A percentile compares a stretch with the other conserved stretches of the same genome.
These are phyloP conservation scores for Altica lythri DNA, from an alignment of 2,888 invertebrate species.

Conservation along the genomic window DNA sequence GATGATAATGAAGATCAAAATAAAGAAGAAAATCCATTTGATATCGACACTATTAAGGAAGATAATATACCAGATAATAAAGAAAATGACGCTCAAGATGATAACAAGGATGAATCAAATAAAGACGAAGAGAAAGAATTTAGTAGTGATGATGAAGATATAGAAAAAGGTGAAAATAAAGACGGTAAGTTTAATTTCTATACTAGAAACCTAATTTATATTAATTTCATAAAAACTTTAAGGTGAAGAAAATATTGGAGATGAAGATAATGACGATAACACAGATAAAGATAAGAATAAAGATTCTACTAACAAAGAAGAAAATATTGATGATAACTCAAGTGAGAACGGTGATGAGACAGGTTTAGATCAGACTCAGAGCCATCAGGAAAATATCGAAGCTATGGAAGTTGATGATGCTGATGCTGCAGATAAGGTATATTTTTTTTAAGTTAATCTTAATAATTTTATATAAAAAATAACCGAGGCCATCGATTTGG, in stretches of 20 bases:
- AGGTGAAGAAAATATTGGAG: constrained; percentile 52
- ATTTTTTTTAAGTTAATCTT: no score
- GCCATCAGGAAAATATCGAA: constrained; percentile 55
- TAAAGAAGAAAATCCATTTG: constrained; percentile 81
- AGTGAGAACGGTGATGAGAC: constrained; percentile 52
- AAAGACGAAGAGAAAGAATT: constrained; percentile 51
- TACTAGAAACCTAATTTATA: no score
- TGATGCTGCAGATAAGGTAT: constrained; percentile 60
- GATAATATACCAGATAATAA: constrained; percentile 52
- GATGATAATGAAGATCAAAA: constrained; percentile 60
- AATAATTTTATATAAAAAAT: no score
- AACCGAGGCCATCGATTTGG: no score
- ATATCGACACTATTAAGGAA: constrained; percentile 80
- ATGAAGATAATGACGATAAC: constrained; percentile 45
- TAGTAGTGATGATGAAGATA: constrained; percentile 51
- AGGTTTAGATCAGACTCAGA: constrained; percentile 51
- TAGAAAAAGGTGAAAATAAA: constrained; percentile 54
- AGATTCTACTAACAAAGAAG: constrained; percentile 31
- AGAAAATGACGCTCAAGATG: constrained; percentile 54
- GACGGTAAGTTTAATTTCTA: constrained; percentile 51
- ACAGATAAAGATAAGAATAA: no score
- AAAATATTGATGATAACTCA: constrained; percentile 50
- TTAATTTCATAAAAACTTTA: no score
- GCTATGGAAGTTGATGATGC: constrained; percentile 57
- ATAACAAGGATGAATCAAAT: constrained; percentile 47